Percentiles rank a stretch among this genome's conserved stretches.
These are phyloP conservation scores for Procavia capensis DNA, from an alignment of 2,113 vertebrate species.

Conservation along the genomic window DNA sequence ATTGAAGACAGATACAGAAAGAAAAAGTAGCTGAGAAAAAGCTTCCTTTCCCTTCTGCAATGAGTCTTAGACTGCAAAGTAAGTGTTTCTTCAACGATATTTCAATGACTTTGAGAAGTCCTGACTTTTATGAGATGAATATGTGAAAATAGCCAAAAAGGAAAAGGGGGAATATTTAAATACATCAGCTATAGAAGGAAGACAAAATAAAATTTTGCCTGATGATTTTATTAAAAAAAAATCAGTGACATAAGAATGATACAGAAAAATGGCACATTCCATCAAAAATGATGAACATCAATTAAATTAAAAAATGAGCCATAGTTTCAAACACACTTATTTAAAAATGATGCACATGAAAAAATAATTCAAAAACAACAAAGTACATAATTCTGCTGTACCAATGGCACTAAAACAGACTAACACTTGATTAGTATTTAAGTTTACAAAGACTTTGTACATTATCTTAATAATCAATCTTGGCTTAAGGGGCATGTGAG, in stretches of 20 bases:
- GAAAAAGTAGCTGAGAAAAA: not conserved
- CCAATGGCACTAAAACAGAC: not conserved
- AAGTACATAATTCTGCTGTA: not conserved
- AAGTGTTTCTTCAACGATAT: not conserved
- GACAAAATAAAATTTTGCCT: not conserved
- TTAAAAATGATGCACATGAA: not conserved
- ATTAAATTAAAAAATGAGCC: not conserved
- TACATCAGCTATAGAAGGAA: not conserved
- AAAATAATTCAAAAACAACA: slow-evolving; percentile 28
- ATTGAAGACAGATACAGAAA: not conserved
- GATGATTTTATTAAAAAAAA: not conserved
- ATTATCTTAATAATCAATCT: not conserved
- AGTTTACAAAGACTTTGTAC: slow-evolving; percentile 12
- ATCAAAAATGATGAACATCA: not conserved
- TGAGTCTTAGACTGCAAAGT: not conserved
- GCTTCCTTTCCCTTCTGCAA: not conserved
- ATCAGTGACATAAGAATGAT: not conserved
- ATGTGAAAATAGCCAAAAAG: not conserved
- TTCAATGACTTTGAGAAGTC: not conserved
- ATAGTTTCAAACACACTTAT: not conserved
- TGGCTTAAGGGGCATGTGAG: not conserved
- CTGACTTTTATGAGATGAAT: slow-evolving; percentile 1
- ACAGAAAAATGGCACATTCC: not conserved
- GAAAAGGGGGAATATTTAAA: not conserved
- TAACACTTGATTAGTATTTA: not conserved